Conservation (phyloP, 2,797 vertebrate genomes). For the Eospalax fontanierii region DNA sequence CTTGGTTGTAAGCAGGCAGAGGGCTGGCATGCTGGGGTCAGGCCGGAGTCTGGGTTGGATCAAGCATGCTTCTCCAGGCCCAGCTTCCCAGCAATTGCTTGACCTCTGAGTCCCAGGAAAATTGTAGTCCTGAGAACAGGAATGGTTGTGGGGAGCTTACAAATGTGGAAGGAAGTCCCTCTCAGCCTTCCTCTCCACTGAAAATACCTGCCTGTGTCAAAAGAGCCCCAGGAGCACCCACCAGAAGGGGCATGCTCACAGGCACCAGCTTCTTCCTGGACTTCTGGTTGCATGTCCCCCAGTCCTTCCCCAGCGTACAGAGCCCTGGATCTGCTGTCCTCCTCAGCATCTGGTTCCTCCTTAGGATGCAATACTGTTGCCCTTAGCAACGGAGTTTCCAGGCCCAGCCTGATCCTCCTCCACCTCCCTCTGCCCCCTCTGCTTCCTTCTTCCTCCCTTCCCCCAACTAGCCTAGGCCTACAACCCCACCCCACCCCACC, state of each 20-base stretch:
- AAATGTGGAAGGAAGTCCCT: neutral
- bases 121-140: neutral
- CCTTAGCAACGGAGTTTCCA: slow-evolving; percentile 67
- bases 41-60: neutral
- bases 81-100: slow-evolving; percentile 50
- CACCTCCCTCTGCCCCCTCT: neutral
- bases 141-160: neutral
- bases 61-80: neutral
- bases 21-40: neutral
- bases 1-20: neutral
- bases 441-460: neutral
- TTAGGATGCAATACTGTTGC: neutral
- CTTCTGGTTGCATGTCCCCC: neutral
- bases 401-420: slow-evolving; percentile 45
- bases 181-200: neutral
- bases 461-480: neutral
- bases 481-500: neutral
- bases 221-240: neutral
- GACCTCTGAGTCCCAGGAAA: slow-evolving; percentile 66
- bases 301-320: neutral
- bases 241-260: neutral
- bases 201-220: neutral
- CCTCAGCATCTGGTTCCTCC: neutral
- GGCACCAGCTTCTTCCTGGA: neutral
- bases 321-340: neutral